Base-by-base conservation (phyloP, 2,797 vertebrate genomes). In the Aulostomus chinensis region DNA sequence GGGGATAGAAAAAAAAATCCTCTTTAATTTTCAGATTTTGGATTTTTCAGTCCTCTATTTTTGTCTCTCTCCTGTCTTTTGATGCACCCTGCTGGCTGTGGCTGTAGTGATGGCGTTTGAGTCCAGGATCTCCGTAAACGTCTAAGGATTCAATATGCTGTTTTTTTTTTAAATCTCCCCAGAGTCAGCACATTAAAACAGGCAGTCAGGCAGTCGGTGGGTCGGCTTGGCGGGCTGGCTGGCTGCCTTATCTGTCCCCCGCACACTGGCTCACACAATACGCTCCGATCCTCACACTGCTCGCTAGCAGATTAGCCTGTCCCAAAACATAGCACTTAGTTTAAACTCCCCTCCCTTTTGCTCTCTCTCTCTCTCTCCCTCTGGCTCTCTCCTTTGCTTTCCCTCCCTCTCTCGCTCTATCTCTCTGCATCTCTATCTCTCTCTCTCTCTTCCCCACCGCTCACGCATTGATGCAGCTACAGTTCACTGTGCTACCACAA, bases 241-340 rank as follows among this genome's bases (percentile, higher is more conserved):
- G 93, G 93, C 88, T 93, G 90, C 93, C 94, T 96, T 95, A 96
- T 97, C 91, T 90, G 75, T 91, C 87, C 89, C 86, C 88, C 86
- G 81, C 92, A 93, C 92, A 89, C 90, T 89, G 86, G 84, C 94
- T 94, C 92, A 83, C 89, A 95, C 94, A 94, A 94, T 94, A 93
- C 91, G 90, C 90, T 97, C 93, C 95, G 93, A 94, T 95, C 94
- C 91, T 94, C 93, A 94, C 91, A 94, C 95, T 92, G 94, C 94
- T 97, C 93, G 91, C 94, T 95, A 94, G 93, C 94, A 96, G 94
- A 97, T 95, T 95, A 96, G 94, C 93, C 94, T 95, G 93, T 96
- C 95, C 95, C 94, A 97, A 96, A 93, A 96, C 96, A 98, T 98
- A 97, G 95, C 95, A 98, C 94, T 95, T 96, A 93, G 94, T 95